Evolutionary conservation across 1,140 invertebrate genomes (phyloP).

Genomic region (Manduca sexta): DNA sequence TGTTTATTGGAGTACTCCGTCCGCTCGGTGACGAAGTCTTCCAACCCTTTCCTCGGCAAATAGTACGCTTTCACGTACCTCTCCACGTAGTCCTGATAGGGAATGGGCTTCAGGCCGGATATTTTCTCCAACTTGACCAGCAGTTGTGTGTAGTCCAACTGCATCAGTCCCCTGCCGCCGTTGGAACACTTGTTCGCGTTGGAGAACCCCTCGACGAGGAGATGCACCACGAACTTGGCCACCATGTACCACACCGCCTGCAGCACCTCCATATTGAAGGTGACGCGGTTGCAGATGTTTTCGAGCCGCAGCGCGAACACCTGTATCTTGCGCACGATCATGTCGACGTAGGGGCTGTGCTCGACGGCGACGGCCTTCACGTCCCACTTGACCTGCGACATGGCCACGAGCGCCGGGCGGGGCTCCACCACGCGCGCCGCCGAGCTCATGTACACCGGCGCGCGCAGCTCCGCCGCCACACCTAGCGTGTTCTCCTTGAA

Average conservation of each 20-base stretch:
- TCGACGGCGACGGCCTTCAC: conserved; percentile 96
- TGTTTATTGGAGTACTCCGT: conserved; percentile 94
- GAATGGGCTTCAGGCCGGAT: conserved; percentile 86
- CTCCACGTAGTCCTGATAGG: conserved; percentile 93
- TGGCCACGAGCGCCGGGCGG: conserved; percentile 83
- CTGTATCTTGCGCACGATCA: conserved; percentile 84
- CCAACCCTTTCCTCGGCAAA: conserved; percentile 88
- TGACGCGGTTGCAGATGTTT: conserved; percentile 78
- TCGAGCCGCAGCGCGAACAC: conserved; percentile 84
- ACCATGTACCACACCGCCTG: conserved; percentile 90
- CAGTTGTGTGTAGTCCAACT: conserved; percentile 97
- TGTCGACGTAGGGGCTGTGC: conserved; percentile 92
- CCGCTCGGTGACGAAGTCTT: conserved; percentile 91
- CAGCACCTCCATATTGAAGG: conserved; percentile 81
- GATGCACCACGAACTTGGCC: conserved; percentile 86
- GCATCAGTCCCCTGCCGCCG: conserved; percentile 97
- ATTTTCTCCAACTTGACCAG: conserved; percentile 92
- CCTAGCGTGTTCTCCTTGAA: conserved; percentile 85
- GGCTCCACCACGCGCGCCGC: conserved; percentile 87
- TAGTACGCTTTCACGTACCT: conserved; percentile 98
- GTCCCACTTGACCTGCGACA: conserved; percentile 97
- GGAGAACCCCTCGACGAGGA: conserved; percentile 95
- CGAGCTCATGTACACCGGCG: conserved; percentile 90
- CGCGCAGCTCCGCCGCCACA: conserved; percentile 82
- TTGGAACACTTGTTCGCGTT: conserved; percentile 95